Conservation (phyloP, 2,888 invertebrate species). For the Marasmarcha lunaedactyla region DNA sequence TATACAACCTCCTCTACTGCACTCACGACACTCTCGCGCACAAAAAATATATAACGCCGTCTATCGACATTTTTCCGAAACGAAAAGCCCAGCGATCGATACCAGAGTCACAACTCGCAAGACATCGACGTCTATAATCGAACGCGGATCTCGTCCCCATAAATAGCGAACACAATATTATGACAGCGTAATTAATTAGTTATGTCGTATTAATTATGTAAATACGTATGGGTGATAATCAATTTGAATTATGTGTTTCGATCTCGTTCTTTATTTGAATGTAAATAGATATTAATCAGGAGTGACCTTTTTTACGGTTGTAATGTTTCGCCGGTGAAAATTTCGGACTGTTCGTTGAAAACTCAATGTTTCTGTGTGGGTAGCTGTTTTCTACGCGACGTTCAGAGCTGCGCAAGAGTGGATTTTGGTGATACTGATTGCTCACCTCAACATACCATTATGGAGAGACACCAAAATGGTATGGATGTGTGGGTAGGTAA, state of each 20-base stretch:
- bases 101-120: constrained; percentile 50
- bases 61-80: constrained; percentile 66
- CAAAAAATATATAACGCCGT: constrained; percentile 66
- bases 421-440: constrained; percentile 15
- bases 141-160: constrained; percentile 47
- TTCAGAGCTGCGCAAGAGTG: constrained; percentile 18
- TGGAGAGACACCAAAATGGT: constrained; percentile 70
- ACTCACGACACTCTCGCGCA: constrained; percentile 72
- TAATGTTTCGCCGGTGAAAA: constrained; percentile 28
- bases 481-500: constrained; percentile 73
- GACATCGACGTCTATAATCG: constrained; percentile 48
- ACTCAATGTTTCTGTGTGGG: constrained; percentile 29
- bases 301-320: constrained; percentile 34
- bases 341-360: constrained; percentile 34
- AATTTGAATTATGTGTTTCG: constrained; percentile 58
- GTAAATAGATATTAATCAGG: constrained; percentile 60
- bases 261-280: constrained; percentile 56
- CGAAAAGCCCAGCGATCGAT: constrained; percentile 45
- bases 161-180: constrained; percentile 54
- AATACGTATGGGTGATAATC: constrained; percentile 62
- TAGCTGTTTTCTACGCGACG: constrained; percentile 22
- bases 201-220: constrained; percentile 65
- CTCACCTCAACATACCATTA: constrained; percentile 46
- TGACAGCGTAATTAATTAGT: constrained; percentile 59
- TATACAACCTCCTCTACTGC: constrained; percentile 67